These are phyloP conservation scores for Diaprepes abbreviatus DNA, from an alignment of 2,888 invertebrate species.

Conservation along the genomic window DNA sequence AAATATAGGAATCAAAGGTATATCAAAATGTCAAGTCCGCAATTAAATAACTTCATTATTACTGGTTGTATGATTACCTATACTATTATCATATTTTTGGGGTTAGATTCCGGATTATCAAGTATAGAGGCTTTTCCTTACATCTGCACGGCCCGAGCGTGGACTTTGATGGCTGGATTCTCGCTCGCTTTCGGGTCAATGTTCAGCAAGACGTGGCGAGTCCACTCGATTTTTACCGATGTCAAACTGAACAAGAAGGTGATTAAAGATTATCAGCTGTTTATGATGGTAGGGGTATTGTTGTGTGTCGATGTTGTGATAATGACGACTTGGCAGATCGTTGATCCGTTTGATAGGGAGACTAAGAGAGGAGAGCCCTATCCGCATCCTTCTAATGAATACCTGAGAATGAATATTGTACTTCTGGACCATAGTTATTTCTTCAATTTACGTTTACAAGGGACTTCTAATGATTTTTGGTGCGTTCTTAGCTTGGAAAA, in stretches of 20 bases:
- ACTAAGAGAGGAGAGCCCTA: conserved; percentile 92
- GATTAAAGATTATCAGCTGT: conserved; percentile 97
- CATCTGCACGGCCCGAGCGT: conserved; percentile 96
- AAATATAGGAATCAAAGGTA: conserved; percentile 97
- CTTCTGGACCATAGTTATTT: conserved; percentile 96
- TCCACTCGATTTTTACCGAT: conserved; percentile 99
- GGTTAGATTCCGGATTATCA: conserved; percentile 93
- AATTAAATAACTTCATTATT: conserved; percentile 98
- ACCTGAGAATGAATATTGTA: conserved; percentile 97
- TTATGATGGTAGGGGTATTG: conserved; percentile 95
- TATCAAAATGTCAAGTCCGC: conserved; percentile 99
- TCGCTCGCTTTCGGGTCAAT: conserved; percentile 98
- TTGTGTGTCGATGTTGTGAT: conserved; percentile 92
- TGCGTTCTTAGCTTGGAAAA: conserved; percentile 99
- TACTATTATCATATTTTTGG: conserved; percentile 95
- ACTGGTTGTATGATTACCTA: conserved; percentile 98
- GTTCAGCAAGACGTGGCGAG: conserved; percentile 99
- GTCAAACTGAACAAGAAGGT: conserved; percentile 99
- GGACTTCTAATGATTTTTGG: conserved; percentile 97
- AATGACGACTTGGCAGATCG: conserved; percentile 97
- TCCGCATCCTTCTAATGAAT: conserved; percentile 89
- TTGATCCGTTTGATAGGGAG: conserved; percentile 93
- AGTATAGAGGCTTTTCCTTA: conserved; percentile 92
- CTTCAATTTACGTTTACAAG: conserved; percentile 96
- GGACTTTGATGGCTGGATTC: conserved; percentile 97